phyloP scores from a whole-genome alignment of 2,888 invertebrate genomes.

The Dione juno region DNA sequence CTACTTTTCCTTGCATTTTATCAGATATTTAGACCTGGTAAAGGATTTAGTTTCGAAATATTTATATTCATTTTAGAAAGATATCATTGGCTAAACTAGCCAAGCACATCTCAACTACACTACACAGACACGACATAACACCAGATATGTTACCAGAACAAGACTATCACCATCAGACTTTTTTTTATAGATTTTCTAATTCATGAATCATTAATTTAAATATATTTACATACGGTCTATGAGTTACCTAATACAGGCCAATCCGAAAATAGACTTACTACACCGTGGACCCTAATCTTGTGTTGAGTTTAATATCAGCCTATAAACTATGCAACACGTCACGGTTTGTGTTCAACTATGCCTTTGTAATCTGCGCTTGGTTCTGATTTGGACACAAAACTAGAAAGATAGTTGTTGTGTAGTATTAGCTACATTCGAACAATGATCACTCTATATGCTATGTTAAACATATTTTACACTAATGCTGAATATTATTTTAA shows the following conservation, averaged over 20 bases:
- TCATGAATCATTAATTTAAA: constrained; percentile 5
- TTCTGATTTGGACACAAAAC: constrained; percentile 19
- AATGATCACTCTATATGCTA: neutral
- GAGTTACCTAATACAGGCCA: constrained; percentile 23
- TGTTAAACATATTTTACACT: neutral
- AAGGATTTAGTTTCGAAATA: too few species aligned
- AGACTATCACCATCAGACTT: too few species aligned
- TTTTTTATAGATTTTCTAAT: neutral
- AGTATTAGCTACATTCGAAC: neutral
- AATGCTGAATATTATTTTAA: constrained; percentile 17
- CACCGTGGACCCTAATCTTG: constrained; percentile 32
- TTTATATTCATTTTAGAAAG: too few species aligned
- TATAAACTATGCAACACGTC: constrained; percentile 28
- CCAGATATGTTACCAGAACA: too few species aligned
- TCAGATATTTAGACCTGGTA: too few species aligned
- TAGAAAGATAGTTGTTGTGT: neutral
- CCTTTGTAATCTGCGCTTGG: constrained; percentile 32
- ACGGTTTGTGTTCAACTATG: constrained; percentile 28
- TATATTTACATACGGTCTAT: constrained; percentile 6
- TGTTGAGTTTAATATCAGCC: constrained; percentile 32
- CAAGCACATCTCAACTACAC: too few species aligned
- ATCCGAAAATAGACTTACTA: constrained; percentile 32
- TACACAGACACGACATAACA: too few species aligned
- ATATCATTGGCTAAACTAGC: too few species aligned
- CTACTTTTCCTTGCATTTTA: too few species aligned